phyloP scores from a whole-genome alignment of 2,888 invertebrate genomes.

The Tipula lateralis region DNA sequence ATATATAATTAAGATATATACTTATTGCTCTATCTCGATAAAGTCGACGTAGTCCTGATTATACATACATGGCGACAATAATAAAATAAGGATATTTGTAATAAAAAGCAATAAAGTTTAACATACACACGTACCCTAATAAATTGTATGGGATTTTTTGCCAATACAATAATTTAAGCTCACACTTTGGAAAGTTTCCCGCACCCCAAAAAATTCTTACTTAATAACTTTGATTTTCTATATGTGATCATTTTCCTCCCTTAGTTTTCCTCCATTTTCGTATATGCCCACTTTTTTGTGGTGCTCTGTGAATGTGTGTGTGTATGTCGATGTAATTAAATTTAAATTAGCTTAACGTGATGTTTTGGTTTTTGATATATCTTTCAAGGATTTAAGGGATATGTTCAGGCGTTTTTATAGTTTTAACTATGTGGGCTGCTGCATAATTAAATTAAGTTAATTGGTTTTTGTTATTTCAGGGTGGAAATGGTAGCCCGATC shows the following conservation, averaged over 20 bases:
- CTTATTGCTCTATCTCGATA: not conserved
- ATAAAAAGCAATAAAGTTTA: not conserved
- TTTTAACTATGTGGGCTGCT: not conserved
- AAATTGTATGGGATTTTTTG: not conserved
- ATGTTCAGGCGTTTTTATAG: not conserved
- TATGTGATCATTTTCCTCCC: not conserved
- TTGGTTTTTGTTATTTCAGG: not conserved
- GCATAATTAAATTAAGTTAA: not conserved
- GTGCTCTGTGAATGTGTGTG: not conserved
- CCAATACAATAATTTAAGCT: not conserved
- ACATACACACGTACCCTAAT: not conserved
- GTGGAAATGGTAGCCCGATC: no score
- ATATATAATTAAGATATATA: not conserved
- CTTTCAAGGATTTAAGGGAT: not conserved
- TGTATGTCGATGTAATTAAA: not conserved
- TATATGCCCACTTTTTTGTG: not conserved
- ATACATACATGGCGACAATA: not conserved
- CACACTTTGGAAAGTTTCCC: not conserved
- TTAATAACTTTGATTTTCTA: not conserved
- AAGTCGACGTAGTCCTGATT: not conserved
- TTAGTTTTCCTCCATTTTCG: not conserved
- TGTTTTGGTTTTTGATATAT: not conserved
- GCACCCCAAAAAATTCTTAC: not conserved
- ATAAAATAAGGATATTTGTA: not conserved
- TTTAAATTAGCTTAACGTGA: conserved; percentile 11